Base-by-base conservation (phyloP, 2,113 vertebrate species). In the Phylloscopus trochiloides region DNA sequence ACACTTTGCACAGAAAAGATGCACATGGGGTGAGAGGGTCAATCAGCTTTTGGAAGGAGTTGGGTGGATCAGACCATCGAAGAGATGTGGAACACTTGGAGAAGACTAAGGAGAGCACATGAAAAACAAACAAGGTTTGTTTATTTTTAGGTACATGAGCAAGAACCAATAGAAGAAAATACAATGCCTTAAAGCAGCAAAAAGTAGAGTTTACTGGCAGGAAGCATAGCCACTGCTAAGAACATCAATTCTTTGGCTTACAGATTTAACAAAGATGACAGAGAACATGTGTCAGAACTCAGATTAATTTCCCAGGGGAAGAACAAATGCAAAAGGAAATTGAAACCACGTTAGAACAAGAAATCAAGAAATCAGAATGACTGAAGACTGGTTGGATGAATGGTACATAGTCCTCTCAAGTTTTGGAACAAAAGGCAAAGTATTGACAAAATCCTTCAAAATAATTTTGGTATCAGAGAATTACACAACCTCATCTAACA, bases 251-350 rank as follows among this genome's bases (percentile, higher is more conserved):
- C 59, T 63, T 71, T 65, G 58, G 72, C 65, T 92, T 55, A 36
- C 43, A 88, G 72, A 93, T 75, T 93, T 81, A 92, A 54, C 72
- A 74, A 80, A 80, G 71, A 90, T 24, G 62, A 93, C 34, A 81
- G 51, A 73, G 88, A 96, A 93, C 90, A 93, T 55, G 29, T 80
- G 88, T 94, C 86, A 84, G 72, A 85, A 86, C 61, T 80, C 93
- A 65, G 73, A 93, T 42, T 92, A 90, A 96, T 95, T 93, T 93
- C 90, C 88, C 90, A 88, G 26, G 75, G 75, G 85, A 93, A 72
- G 75, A 73, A 80, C 61, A 94, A 90, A 86, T 71, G 80, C 25
- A 84, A 42, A 86, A 84, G 36, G 28, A 96, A 94, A 95, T 52
- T 82, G 81, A 92, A 93, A 94, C 88, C 51, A 78, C 75, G 40